phyloP scores from a whole-genome alignment of 1,140 invertebrate genomes.

The Drosophila ohnishii region DNA sequence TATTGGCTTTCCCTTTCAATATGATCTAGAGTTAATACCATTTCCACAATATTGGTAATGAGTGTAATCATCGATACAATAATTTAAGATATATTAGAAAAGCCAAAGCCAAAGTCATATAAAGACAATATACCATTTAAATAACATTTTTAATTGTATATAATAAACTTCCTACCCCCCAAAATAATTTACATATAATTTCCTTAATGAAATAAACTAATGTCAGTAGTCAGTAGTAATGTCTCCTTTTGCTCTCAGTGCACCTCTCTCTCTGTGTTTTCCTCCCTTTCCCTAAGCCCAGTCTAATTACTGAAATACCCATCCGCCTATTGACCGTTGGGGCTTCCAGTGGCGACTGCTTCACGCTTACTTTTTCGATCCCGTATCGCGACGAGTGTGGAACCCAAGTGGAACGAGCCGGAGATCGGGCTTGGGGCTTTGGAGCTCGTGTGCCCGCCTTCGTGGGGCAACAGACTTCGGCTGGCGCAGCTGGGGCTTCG shows the following conservation, averaged over 20 bases:
- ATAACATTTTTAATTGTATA: too few relatives aligned
- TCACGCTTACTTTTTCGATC: conserved; percentile 45
- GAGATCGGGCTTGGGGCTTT: conserved; percentile 13
- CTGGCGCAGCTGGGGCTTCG: conserved; percentile 33
- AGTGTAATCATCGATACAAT: too few relatives aligned
- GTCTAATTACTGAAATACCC: conserved; percentile 15
- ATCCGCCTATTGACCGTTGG: conserved; percentile 45
- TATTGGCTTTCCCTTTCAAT: too few relatives aligned
- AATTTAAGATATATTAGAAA: too few relatives aligned
- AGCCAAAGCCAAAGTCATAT: too few relatives aligned
- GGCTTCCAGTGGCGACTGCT: conserved; percentile 60
- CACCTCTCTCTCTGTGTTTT: conserved; percentile 2
- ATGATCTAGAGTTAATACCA: not conserved
- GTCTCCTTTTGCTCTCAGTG: conserved; percentile 1
- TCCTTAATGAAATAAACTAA: not conserved
- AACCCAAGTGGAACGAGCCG: conserved; percentile 60
- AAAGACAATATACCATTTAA: too few relatives aligned
- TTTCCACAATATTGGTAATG: too few relatives aligned
- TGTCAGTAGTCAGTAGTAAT: too few relatives aligned
- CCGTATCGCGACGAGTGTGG: conserved; percentile 55
- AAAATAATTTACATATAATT: not conserved
- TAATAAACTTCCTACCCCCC: not conserved
- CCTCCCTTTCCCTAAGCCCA: not conserved
- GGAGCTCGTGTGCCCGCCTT: not conserved
- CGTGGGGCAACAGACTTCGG: conserved; percentile 6